Conservation (phyloP, 2,113 vertebrate species). For the Callorhinus ursinus region DNA sequence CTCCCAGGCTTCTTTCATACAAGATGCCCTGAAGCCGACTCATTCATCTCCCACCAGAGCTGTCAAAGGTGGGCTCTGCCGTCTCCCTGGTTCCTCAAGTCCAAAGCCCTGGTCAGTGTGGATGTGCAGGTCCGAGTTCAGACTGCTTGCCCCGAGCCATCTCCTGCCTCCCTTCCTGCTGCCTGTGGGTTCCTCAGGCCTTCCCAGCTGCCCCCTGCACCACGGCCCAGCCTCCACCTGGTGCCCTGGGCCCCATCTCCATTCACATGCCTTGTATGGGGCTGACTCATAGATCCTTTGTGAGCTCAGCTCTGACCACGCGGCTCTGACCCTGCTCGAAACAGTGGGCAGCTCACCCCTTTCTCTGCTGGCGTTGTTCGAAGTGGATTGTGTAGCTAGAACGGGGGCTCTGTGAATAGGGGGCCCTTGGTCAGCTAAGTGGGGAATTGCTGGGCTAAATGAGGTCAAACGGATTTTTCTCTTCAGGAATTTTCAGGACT, state of each 20-base stretch:
- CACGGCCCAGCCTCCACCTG: not conserved
- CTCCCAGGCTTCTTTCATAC: not conserved
- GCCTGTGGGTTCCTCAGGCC: not conserved
- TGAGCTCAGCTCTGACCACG: not conserved
- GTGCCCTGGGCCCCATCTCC: not conserved
- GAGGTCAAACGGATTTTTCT: not conserved
- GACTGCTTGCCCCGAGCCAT: accelerated
- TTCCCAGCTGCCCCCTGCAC: not conserved
- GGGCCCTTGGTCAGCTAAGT: not conserved
- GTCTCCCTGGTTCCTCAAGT: not conserved
- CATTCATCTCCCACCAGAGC: not conserved
- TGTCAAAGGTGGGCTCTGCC: not conserved
- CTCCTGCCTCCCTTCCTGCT: not conserved
- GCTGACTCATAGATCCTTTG: not conserved
- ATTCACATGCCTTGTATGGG: not conserved
- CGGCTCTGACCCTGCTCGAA: not conserved
- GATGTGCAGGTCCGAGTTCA: too few species aligned
- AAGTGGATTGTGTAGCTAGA: not conserved
- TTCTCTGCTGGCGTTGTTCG: not conserved
- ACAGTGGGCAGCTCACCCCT: too few species aligned
- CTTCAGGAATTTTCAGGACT: not conserved
- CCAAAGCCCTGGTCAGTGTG: not conserved
- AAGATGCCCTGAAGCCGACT: not conserved
- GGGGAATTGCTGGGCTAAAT: not conserved
- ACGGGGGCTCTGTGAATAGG: not conserved